phyloP scores from a whole-genome alignment of 1,140 invertebrate genomes.

The Meloidogyne exigua region DNA sequence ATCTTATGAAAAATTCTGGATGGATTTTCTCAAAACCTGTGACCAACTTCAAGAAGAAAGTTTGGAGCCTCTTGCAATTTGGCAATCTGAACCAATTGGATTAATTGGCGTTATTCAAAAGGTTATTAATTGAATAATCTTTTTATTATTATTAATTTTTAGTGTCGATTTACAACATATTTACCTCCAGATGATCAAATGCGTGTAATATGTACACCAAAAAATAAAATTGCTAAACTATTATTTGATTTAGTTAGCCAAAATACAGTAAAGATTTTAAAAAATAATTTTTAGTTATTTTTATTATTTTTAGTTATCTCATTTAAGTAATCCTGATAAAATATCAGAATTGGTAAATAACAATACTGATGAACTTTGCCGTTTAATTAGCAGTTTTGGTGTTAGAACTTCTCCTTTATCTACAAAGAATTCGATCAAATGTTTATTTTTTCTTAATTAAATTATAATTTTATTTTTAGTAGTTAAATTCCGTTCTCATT shows the following conservation, averaged over 20 bases:
- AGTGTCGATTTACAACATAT: conserved; percentile 49
- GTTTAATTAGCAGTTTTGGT: conserved; percentile 34
- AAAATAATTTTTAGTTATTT: no score
- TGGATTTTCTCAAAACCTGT: conserved; percentile 34
- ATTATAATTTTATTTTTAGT: conserved; percentile 40
- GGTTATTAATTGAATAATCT: conserved; percentile 7
- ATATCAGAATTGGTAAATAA: conserved; percentile 21
- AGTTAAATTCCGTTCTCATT: conserved; percentile 25
- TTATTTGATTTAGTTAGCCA: conserved; percentile 31
- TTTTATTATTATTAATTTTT: conserved; percentile 19
- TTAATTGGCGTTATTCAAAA: conserved; percentile 36
- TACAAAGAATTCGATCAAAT: conserved; percentile 38
- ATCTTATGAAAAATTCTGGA: conserved; percentile 39
- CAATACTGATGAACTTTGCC: conserved; percentile 36
- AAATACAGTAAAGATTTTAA: not conserved
- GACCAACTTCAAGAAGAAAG: conserved; percentile 41
- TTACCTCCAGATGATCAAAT: conserved; percentile 39
- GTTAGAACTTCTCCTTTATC: conserved; percentile 18
- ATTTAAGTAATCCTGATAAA: not conserved
- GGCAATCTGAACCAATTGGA: conserved; percentile 30
- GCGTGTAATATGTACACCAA: conserved; percentile 22
- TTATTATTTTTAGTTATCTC: conserved; percentile 1
- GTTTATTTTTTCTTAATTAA: conserved; percentile 15
- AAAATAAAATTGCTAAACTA: conserved; percentile 14
- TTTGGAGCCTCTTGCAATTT: conserved; percentile 34